phyloP scores from a whole-genome alignment of 2,113 vertebrate species.

The Amphiprion ocellaris region DNA sequence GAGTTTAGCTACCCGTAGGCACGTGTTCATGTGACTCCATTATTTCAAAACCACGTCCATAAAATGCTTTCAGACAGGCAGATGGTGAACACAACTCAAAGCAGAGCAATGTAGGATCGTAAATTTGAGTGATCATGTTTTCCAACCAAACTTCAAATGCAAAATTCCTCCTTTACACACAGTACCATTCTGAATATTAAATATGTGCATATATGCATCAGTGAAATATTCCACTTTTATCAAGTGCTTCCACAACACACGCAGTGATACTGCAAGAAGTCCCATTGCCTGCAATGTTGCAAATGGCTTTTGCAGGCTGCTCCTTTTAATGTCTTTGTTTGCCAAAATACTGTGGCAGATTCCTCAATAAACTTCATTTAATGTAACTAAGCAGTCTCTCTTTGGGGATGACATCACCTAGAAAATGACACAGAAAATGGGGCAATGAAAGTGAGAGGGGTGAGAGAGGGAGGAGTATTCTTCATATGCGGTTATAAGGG shows the following conservation, averaged over 20 bases:
- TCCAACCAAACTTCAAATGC: no score
- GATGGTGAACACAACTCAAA: background rate
- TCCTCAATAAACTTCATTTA: slow-evolving; percentile 72
- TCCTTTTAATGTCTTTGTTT: slow-evolving; percentile 75
- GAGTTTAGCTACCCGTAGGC: background rate
- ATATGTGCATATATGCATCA: no score
- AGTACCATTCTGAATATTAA: no score
- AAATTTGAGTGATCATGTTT: no score
- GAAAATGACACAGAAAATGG: slow-evolving; percentile 71
- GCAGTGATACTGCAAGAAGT: slow-evolving; percentile 29
- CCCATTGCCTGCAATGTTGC: slow-evolving; percentile 17
- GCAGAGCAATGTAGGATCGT: no score
- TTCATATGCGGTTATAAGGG: slow-evolving; percentile 60
- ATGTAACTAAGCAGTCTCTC: slow-evolving; percentile 63
- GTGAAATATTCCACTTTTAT: slow-evolving; percentile 13
- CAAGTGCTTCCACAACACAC: background rate
- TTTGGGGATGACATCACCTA: slow-evolving; percentile 71
- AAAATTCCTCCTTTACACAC: no score
- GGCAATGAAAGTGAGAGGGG: slow-evolving; percentile 72
- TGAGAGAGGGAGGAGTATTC: slow-evolving; percentile 51
- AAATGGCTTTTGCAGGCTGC: slow-evolving; percentile 58
- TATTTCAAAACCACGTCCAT: background rate
- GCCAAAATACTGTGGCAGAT: slow-evolving; percentile 64
- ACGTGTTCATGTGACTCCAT: background rate
- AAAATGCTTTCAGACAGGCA: background rate